Percentiles rank a stretch among this genome's conserved stretches.
These are phyloP conservation scores for Malaclemys terrapin DNA, from an alignment of 2,113 vertebrate genomes.

Conservation along the genomic window DNA sequence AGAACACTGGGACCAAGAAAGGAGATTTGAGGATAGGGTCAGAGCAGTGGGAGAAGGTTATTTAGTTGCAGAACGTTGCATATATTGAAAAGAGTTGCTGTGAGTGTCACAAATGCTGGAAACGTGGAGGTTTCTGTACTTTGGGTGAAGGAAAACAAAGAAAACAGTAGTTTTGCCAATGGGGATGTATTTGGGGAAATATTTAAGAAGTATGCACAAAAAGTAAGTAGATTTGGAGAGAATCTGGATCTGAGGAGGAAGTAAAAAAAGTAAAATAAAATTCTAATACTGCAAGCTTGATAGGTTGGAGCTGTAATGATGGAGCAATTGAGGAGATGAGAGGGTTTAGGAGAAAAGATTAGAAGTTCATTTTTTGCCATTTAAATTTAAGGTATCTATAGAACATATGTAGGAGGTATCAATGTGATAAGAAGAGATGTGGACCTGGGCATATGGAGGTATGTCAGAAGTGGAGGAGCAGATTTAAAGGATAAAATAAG, in stretches of 20 bases:
- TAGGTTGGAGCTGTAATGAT: no score
- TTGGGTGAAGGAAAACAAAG: background rate
- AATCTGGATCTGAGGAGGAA: background rate
- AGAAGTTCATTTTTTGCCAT: no score
- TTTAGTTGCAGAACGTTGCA: background rate
- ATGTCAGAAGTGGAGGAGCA: background rate
- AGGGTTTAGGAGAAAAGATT: no score
- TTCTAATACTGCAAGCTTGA: no score
- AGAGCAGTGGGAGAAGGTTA: background rate
- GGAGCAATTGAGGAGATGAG: no score
- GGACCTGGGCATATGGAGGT: background rate
- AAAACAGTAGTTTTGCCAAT: background rate
- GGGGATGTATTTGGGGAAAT: background rate
- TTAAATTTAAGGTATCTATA: no score
- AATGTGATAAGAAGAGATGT: background rate
- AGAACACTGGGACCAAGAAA: background rate
- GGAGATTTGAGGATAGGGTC: background rate
- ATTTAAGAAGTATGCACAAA: background rate
- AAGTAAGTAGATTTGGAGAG: background rate
- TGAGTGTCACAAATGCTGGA: background rate
- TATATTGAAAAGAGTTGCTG: background rate
- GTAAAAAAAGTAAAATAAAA: background rate
- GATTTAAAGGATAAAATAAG: background rate
- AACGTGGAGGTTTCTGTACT: background rate
- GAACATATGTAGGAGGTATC: no score